Percentiles rank a stretch among this genome's conserved stretches.
Evolutionary conservation across 2,113 vertebrate genomes (phyloP).

Genomic region (Mungos mungo): DNA sequence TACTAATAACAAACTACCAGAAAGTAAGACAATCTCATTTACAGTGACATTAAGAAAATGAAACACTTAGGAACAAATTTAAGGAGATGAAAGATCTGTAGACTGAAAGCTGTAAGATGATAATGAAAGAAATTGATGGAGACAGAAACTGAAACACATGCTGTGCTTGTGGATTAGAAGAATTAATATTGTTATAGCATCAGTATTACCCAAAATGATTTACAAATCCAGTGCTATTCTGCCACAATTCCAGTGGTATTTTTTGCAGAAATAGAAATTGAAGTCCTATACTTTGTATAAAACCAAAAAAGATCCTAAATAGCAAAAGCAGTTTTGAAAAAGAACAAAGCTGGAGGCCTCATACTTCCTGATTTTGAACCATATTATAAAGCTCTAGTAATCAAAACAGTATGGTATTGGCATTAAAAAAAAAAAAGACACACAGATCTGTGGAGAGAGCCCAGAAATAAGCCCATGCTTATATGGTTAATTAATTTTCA

Average conservation of each 20-base stretch:
- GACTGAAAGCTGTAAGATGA: not conserved
- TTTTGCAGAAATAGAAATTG: not conserved
- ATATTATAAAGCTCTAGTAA: not conserved
- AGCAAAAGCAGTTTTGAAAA: not conserved
- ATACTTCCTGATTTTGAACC: not conserved
- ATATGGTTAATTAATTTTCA: not conserved
- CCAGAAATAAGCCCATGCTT: not conserved
- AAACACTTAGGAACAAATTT: not conserved
- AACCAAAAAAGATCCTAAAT: not conserved
- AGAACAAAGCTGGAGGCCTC: not conserved
- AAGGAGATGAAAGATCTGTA: not conserved
- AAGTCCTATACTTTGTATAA: not conserved
- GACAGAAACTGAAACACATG: not conserved
- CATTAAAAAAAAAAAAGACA: not conserved
- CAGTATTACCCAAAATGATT: not conserved
- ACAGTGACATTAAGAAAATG: not conserved
- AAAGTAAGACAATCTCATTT: not conserved
- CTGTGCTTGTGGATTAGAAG: not conserved
- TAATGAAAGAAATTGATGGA: not conserved
- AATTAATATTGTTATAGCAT: not conserved
- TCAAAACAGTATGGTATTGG: not conserved
- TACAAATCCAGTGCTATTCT: not conserved
- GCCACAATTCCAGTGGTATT: not conserved
- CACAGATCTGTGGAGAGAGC: not conserved
- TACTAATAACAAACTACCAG: not conserved